Base-by-base conservation (phyloP, 2,113 vertebrate species). In the Indicator maculatus region DNA sequence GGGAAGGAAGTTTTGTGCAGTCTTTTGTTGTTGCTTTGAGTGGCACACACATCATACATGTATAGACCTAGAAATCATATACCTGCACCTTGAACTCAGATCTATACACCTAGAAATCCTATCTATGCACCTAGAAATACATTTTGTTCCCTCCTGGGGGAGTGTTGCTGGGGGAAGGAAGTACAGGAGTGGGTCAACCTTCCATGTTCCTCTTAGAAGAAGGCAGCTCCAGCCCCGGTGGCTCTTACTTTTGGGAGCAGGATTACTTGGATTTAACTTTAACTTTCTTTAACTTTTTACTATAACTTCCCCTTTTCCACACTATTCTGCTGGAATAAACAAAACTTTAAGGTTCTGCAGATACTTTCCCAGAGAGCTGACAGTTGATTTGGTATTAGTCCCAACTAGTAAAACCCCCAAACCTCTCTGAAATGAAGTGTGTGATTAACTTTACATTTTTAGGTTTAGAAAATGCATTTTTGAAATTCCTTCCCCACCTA, bases 121-220 rank as follows among this genome's bases (percentile, higher is more conserved):
- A 11, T n/a, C 11, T 41, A 5, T 12, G 10, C 50, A 24, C 21
- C 16, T 69, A 3, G 50, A 39, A 75, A 75, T 60, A 36, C 20
- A 11, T 52, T 45, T 16, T 0, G 0, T 80, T 69, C 11, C 27
- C 15, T 85, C 20, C 17, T 59, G n/a, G 45, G n/a, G 47, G n/a
- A 58, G 19, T 45, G 47, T 31, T 24, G 26, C 18, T 27, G 33
- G 41, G 8, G 33, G 16, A 36, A 53, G 16, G 41, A 47, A 73
- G 39, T 2, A 12, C 47, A 50, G 21, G 47, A 50, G 1, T 61
- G 15, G 9, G 59, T 87, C 0, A 0, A 44, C 36, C n/a, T 44
- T 44, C 16, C 15, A 44, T 7, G 15, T 70, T 12, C 33, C 50
- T 41, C n/a, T 66, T 59, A 13, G 61, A 38, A 76, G 30, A 9